Evolutionary conservation across 2,113 vertebrate species (phyloP).

Genomic region (Calypte anna): DNA sequence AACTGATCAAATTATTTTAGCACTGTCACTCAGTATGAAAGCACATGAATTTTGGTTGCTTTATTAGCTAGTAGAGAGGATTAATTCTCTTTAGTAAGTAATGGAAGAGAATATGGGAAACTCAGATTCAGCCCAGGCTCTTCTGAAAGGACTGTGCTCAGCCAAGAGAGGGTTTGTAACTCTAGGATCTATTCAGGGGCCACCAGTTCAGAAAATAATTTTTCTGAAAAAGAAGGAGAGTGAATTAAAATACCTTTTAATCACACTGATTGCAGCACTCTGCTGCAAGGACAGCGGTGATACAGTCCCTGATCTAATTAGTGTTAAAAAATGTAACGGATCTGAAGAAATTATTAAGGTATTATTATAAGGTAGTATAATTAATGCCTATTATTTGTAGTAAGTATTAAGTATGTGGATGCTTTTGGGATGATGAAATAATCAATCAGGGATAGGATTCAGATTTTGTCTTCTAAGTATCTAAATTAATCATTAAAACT

Average conservation of each 20-base stretch:
- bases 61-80: not conserved
- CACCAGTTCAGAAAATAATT: not conserved
- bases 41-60: not conserved
- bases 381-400: conserved; percentile 40
- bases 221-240: not conserved
- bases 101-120: not conserved
- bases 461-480: not conserved
- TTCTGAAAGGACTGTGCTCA: not conserved
- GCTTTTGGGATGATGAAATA: conserved; percentile 12
- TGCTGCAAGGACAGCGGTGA: not conserved
- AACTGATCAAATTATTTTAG: not conserved
- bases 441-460: not conserved
- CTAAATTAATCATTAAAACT: not conserved
- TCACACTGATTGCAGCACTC: not conserved
- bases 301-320: not conserved
- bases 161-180: not conserved
- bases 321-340: conserved; percentile 21
- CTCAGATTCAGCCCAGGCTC: not conserved
- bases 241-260: not conserved
- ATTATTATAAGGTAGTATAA: not conserved
- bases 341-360: conserved; percentile 37
- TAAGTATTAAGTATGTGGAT: not conserved
- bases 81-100: not conserved
- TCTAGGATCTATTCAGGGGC: not conserved
- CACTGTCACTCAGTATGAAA: not conserved